Base-by-base conservation (phyloP, 1,140 invertebrate species). In the Pararge aegeria region DNA sequence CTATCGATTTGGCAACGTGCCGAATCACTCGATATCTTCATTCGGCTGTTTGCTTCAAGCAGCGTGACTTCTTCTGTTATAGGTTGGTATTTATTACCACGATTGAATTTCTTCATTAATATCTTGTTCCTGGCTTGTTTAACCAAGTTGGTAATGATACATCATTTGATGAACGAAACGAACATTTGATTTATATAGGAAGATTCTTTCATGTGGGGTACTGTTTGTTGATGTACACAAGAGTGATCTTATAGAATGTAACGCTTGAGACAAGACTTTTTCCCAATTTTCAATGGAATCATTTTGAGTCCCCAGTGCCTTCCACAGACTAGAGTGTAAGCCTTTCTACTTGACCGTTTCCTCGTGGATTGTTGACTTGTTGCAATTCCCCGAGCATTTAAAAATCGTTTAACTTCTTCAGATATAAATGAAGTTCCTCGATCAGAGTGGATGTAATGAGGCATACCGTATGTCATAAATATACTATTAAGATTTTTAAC, bases 181-280 rank as follows among this genome's bases (percentile, higher is more conserved):
- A n/a, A n/a, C n/a, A n/a, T n/a, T n/a, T 34, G 59, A 15, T 3
- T 48, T 34, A 27, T 69, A 61, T 16, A 10, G 40, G 50, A 73
- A 66, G 27, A 72, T 50, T 24, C 61, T 29, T 62, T 75, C 69
- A 49, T 70, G 51, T 70, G 73, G 12, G 65, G 64, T 10, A 64
- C 68, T 12, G 7, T 21, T 49, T 72, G 63, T 20, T 52, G 69
- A 10, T 58, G 73, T 73, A 49, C 64, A 70, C 6, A 68, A 37
- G 7, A 71, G 50, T 1, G 68, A 68, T 2, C 72, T 24, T 9
- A 66, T 67, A 13, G 51, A 63, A 40, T 70, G 64, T 19, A 73
- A 30, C 1, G 63, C 63, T n/a, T 21, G 40, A 9, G 44, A 2
- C 9, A 68, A 12, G 0, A 66, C 68, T 18, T 34, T 4, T 48